Conservation (phyloP, 2,113 vertebrate species). For the Jacana jacana region DNA sequence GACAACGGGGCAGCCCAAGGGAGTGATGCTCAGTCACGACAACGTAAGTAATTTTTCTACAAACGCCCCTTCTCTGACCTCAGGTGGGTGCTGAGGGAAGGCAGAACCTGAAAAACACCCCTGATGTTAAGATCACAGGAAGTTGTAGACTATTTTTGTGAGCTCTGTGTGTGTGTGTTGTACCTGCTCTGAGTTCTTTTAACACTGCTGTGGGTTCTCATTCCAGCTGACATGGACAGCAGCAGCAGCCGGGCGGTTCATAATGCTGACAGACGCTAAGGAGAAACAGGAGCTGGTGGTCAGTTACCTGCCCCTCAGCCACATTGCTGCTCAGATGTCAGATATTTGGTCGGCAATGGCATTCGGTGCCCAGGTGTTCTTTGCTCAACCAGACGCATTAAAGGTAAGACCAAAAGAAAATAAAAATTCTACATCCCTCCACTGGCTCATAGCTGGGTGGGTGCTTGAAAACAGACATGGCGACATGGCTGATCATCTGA, state of each 20-base stretch:
- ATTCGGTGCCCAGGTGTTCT: constrained; percentile 78
- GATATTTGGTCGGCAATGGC: constrained; percentile 89
- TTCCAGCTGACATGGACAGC: constrained; percentile 89
- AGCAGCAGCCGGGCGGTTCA: not conserved
- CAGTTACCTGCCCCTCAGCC: constrained; percentile 96
- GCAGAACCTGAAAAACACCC: not conserved
- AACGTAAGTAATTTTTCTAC: constrained; percentile 78
- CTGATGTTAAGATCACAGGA: rapidly evolving
- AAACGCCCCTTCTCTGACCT: not conserved
- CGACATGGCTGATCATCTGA: not conserved
- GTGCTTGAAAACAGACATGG: not conserved
- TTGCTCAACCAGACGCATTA: constrained; percentile 89
- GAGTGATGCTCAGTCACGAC: constrained; percentile 95
- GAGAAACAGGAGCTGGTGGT: constrained; percentile 82
- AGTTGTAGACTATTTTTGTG: rapidly evolving
- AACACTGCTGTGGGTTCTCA: not conserved
- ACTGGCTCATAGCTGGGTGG: not conserved
- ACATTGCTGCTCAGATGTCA: constrained; percentile 89
- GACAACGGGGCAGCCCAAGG: constrained; percentile 88
- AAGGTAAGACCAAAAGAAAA: constrained; percentile 76
- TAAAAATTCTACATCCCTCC: not conserved
- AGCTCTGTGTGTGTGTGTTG: not conserved
- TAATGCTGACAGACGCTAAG: not conserved
- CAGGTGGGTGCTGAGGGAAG: not conserved
- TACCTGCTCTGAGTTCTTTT: not conserved